These are phyloP conservation scores for Halcyon leucocephala DNA, from an alignment of 2,797 vertebrate genomes.

Conservation along the genomic window DNA sequence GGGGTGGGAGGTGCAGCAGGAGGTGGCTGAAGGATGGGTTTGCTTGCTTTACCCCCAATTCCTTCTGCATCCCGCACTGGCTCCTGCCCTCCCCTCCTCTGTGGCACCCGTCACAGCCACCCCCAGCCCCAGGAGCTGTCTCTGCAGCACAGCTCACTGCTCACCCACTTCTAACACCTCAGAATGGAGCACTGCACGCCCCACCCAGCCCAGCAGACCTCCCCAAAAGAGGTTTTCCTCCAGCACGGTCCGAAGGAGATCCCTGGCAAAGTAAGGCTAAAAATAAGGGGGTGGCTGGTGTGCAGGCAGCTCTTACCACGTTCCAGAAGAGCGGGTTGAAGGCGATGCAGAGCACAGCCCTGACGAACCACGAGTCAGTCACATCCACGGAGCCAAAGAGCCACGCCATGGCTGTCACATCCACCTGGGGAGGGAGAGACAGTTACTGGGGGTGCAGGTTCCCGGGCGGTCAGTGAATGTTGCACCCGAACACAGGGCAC, in stretches of 20 bases:
- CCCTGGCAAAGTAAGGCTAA: background rate
- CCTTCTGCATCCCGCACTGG: accelerated
- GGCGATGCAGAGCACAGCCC: slow-evolving; percentile 76
- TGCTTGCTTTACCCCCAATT: background rate
- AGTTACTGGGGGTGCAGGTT: background rate
- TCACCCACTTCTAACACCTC: background rate
- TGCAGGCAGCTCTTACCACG: slow-evolving; percentile 76
- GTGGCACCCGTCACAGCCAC: background rate
- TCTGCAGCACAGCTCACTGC: background rate
- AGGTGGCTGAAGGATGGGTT: background rate
- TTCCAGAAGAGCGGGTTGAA: slow-evolving; percentile 91
- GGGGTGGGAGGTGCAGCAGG: background rate
- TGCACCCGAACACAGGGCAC: accelerated
- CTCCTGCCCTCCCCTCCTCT: background rate
- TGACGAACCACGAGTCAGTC: slow-evolving; percentile 74
- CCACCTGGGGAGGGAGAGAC: slow-evolving; percentile 22
- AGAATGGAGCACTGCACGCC: accelerated
- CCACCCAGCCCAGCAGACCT: background rate
- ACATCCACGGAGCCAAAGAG: slow-evolving; percentile 76
- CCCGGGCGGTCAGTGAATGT: accelerated
- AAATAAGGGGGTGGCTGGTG: accelerated
- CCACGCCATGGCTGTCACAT: slow-evolving; percentile 71
- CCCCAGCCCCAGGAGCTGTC: background rate
- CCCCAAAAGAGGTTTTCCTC: background rate
- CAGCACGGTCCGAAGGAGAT: background rate